Conservation (phyloP, 2,113 vertebrate genomes). For the Beaufortia kweichowensis region DNA sequence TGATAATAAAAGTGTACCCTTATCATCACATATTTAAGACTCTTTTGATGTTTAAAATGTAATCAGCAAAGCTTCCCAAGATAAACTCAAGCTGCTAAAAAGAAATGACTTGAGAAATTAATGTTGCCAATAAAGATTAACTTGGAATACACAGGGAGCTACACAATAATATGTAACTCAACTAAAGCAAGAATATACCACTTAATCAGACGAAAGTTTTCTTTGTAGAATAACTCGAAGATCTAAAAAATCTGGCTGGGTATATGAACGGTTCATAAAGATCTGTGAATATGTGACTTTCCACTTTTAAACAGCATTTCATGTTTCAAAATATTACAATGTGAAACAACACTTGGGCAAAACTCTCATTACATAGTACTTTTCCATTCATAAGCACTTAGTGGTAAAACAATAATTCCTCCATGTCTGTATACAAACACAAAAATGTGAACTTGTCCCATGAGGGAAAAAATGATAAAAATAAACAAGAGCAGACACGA, state of each 20-base stretch:
- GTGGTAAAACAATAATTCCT: not conserved
- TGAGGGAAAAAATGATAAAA: slow-evolving; percentile 2
- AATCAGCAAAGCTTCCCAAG: too few species aligned
- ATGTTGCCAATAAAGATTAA: slow-evolving; percentile 4
- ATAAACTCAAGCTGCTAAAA: not conserved
- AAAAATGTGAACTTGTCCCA: slow-evolving; percentile 29
- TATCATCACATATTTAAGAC: too few species aligned
- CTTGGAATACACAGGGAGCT: not conserved
- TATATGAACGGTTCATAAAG: too few species aligned
- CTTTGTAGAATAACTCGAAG: too few species aligned
- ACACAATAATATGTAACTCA: not conserved
- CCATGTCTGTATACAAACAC: slow-evolving; percentile 2
- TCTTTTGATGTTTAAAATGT: too few species aligned
- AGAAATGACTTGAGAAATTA: not conserved
- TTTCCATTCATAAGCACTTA: slow-evolving; percentile 6
- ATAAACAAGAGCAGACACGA: slow-evolving; percentile 38
- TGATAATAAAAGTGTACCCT: too few species aligned
- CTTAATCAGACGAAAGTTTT: too few species aligned
- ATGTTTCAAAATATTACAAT: not conserved
- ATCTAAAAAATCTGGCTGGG: too few species aligned
- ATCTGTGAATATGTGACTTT: not conserved
- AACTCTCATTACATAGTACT: not conserved
- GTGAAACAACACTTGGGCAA: not conserved
- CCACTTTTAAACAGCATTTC: not conserved
- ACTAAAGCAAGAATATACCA: too few species aligned